Evolutionary conservation across 2,888 invertebrate species (phyloP).

Genomic region (Drosophila cognata): DNA sequence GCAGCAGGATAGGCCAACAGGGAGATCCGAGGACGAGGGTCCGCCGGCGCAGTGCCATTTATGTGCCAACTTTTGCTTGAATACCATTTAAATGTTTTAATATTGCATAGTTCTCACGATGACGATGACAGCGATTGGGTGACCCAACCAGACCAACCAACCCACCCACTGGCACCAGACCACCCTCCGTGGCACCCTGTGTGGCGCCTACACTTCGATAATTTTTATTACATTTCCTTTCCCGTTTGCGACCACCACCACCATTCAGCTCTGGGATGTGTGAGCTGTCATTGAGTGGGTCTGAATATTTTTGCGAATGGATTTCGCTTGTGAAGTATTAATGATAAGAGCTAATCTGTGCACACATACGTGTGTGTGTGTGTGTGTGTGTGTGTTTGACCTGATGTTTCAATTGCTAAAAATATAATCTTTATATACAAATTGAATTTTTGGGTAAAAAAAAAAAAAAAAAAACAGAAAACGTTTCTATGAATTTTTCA

Average conservation of each 20-base stretch:
- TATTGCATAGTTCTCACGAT: constrained; percentile 60
- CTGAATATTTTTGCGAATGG: background rate
- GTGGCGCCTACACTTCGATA: constrained; percentile 52
- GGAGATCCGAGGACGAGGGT: background rate
- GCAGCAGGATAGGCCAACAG: background rate
- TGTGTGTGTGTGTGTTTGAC: background rate
- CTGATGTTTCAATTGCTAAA: background rate
- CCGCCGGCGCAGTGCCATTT: constrained; percentile 54
- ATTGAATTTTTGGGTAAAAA: background rate
- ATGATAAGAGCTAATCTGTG: background rate
- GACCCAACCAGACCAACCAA: background rate
- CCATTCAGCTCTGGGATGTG: constrained; percentile 13
- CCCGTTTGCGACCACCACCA: constrained; percentile 7
- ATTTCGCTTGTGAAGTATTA: constrained; percentile 8
- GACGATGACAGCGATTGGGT: constrained; percentile 41
- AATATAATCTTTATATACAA: background rate
- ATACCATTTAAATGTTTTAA: constrained; percentile 66
- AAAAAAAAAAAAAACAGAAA: too few relatives aligned
- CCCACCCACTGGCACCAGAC: background rate
- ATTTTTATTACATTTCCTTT: constrained; percentile 60
- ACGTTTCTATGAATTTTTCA: background rate
- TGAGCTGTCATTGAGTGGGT: constrained; percentile 2
- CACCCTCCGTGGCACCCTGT: background rate
- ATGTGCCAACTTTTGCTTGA: constrained; percentile 51
- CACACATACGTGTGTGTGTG: too few relatives aligned